Conservation (phyloP, 2,113 vertebrate species). For the Oreochromis spilurus region DNA sequence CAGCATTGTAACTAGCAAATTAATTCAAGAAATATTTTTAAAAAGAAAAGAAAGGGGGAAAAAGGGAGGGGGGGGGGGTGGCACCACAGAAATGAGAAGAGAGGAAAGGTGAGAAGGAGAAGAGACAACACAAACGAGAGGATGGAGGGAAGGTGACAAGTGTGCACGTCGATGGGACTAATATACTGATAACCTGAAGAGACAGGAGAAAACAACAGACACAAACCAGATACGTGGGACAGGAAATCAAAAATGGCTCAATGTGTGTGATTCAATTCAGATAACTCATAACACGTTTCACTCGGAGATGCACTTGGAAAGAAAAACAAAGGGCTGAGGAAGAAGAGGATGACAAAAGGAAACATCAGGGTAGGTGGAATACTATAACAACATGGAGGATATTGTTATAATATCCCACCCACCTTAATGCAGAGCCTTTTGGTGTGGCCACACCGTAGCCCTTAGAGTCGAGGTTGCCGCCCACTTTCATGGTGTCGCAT, state of each 20-base stretch:
- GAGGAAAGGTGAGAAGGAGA: not conserved
- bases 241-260: constrained; percentile 49
- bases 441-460: constrained; percentile 99
- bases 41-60: not conserved
- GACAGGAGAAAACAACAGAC: constrained; percentile 31
- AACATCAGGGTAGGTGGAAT: constrained; percentile 99
- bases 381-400: constrained; percentile 94
- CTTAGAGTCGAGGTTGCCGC: constrained; percentile 99
- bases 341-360: constrained; percentile 82
- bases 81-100: constrained; percentile 26
- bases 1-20: constrained; percentile 79
- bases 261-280: constrained; percentile 20
- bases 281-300: constrained; percentile 46
- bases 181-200: constrained; percentile 35
- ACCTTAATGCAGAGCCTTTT: constrained; percentile 99
- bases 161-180: constrained; percentile 26
- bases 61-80: not conserved
- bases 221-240: constrained; percentile 44
- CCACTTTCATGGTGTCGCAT: constrained; percentile 99
- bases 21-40: constrained; percentile 16
- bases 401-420: constrained; percentile 99
- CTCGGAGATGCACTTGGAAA: constrained; percentile 35
- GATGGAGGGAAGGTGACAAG: constrained; percentile 5
- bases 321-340: constrained; percentile 29
- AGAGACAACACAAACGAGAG: constrained; percentile 24